Percentiles rank a stretch among this genome's conserved stretches.
Evolutionary conservation across 2,113 vertebrate genomes (phyloP).

Genomic region (Atrichornis clamosus): DNA sequence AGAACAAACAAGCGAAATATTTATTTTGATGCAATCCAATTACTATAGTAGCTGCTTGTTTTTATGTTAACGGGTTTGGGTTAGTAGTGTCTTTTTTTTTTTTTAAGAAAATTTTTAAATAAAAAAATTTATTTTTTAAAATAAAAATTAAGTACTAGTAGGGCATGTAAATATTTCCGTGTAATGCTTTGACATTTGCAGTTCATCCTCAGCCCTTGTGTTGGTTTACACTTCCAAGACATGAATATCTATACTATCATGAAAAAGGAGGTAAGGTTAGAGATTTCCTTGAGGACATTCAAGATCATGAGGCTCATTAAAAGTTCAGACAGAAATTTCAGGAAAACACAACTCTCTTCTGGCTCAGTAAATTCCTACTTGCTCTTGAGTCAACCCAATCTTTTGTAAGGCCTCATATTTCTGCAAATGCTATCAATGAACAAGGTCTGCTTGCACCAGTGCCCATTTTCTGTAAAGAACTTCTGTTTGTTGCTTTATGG

Average conservation of each 20-base stretch:
- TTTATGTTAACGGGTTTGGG: not conserved
- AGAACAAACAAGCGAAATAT: not conserved
- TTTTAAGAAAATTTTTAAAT: not conserved
- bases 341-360: not conserved
- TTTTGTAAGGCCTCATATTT: not conserved
- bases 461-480: not conserved
- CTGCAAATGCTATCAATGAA: not conserved
- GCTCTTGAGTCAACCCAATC: not conserved
- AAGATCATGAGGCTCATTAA: not conserved
- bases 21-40: not conserved
- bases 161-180: not conserved
- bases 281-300: not conserved
- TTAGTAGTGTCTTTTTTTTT: not conserved
- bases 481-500: not conserved
- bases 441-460: not conserved
- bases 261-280: not conserved
- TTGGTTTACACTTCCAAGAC: not conserved
- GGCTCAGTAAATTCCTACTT: not conserved
- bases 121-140: not conserved
- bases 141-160: not conserved
- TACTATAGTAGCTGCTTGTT: not conserved
- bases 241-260: not conserved
- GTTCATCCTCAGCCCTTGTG: not conserved
- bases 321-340: conserved; percentile 1
- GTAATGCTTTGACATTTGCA: not conserved